A percentile compares a stretch with the other conserved stretches of the same genome.
phyloP scores from a whole-genome alignment of 2,888 invertebrate species.

The Oligia fasciuncula region DNA sequence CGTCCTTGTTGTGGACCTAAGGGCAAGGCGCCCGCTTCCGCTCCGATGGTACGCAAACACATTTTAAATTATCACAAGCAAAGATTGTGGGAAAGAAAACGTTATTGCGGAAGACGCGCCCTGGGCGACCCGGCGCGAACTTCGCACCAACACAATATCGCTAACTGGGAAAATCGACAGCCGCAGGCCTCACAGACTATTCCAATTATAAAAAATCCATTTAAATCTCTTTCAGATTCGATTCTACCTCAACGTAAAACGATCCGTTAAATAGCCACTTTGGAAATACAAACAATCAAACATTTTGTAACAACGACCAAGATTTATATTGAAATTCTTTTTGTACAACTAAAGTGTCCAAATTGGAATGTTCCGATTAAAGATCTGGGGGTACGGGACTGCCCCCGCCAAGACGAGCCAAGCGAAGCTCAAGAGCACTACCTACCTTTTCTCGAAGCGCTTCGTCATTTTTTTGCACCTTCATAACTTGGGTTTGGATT shows the following conservation, averaged over 20 bases:
- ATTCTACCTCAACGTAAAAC: constrained; percentile 35
- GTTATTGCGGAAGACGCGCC: constrained; percentile 74
- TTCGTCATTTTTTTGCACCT: too few species aligned
- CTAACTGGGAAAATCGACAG: constrained; percentile 73
- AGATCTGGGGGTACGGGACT: not conserved
- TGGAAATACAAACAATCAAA: constrained; percentile 49
- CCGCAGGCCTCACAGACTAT: constrained; percentile 49
- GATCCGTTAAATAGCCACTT: constrained; percentile 47
- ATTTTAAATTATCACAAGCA: constrained; percentile 79
- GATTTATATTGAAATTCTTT: constrained; percentile 45
- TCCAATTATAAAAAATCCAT: constrained; percentile 68
- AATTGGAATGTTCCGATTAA: constrained; percentile 50
- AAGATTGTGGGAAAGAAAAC: constrained; percentile 79
- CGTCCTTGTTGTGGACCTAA: constrained; percentile 51
- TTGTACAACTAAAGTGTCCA: constrained; percentile 27
- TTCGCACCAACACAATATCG: constrained; percentile 74
- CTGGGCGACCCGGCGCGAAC: constrained; percentile 65
- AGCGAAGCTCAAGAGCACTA: too few species aligned
- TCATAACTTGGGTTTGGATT: too few species aligned
- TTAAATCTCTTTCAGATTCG: constrained; percentile 38
- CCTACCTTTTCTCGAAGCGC: too few species aligned
- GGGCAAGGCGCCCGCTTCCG: constrained; percentile 66
- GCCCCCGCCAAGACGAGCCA: too few species aligned
- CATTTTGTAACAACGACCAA: constrained; percentile 39
- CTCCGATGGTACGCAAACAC: constrained; percentile 74